Conservation (phyloP, 1,140 invertebrate species). For the Episyrphus balteatus region DNA sequence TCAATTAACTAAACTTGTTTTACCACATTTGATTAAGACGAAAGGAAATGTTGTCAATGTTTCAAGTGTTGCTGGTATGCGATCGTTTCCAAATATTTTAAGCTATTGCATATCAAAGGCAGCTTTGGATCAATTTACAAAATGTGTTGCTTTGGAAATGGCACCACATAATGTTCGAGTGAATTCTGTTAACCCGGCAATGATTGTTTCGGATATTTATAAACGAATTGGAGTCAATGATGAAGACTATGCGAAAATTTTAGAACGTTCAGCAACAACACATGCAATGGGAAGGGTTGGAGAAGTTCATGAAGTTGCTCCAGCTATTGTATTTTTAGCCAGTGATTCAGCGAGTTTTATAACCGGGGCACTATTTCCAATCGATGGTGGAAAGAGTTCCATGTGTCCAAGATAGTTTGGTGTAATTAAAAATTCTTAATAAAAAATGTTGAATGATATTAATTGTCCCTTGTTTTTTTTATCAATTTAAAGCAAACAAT, state of each 20-base stretch:
- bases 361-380: conserved; percentile 65
- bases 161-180: conserved; percentile 71
- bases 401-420: conserved; percentile 22
- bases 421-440: no score
- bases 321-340: conserved; percentile 71
- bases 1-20: conserved; percentile 69
- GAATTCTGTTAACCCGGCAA: conserved; percentile 76
- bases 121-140: conserved; percentile 81
- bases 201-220: conserved; percentile 71
- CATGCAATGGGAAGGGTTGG: conserved; percentile 75
- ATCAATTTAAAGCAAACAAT: no score
- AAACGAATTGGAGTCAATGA: conserved; percentile 54
- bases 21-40: conserved; percentile 67
- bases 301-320: conserved; percentile 63
- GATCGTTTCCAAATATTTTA: conserved; percentile 62
- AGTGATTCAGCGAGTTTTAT: conserved; percentile 69
- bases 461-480: no score
- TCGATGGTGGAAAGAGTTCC: conserved; percentile 55
- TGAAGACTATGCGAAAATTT: conserved; percentile 57
- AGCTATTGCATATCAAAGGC: conserved; percentile 84
- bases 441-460: no score
- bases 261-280: conserved; percentile 60
- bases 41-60: conserved; percentile 85
- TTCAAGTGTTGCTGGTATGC: conserved; percentile 74
- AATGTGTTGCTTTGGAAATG: conserved; percentile 66